Percentiles rank a stretch among this genome's conserved stretches.
Conservation (phyloP, 2,888 invertebrate species). For the Homarus gammarus region DNA sequence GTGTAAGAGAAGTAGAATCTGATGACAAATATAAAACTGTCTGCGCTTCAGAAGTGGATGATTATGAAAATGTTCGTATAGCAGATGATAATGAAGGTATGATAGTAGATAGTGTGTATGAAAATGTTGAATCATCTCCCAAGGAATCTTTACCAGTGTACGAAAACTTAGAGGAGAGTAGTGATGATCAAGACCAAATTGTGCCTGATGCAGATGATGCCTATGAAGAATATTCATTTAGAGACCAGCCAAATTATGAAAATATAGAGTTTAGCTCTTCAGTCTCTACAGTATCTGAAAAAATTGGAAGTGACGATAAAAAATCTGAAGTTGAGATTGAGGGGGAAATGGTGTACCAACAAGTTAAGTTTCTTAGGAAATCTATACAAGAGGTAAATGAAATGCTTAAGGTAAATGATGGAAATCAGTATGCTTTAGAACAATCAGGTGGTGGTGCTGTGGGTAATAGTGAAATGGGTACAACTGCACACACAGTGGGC, state of each 20-base stretch:
- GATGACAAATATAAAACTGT: conserved; percentile 18
- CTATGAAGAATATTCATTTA: conserved; percentile 72
- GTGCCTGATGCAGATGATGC: conserved; percentile 72
- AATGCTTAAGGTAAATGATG: conserved; percentile 55
- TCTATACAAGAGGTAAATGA: conserved; percentile 88
- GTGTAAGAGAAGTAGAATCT: conserved; percentile 13
- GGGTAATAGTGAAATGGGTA: conserved; percentile 43
- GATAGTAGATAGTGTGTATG: conserved; percentile 48
- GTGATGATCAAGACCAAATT: conserved; percentile 53
- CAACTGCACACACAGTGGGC: not conserved
- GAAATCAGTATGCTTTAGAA: conserved; percentile 38
- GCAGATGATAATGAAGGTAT: conserved; percentile 25
- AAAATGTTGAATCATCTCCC: conserved; percentile 64
- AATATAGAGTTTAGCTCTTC: conserved; percentile 71
- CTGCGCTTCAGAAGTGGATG: not conserved
- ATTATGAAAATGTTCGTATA: conserved; percentile 41
- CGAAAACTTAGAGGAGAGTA: conserved; percentile 63
- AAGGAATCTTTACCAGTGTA: conserved; percentile 55
- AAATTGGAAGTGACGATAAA: conserved; percentile 41
- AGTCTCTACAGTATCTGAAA: conserved; percentile 20
- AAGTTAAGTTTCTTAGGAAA: conserved; percentile 87
- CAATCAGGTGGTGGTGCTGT: conserved; percentile 67
- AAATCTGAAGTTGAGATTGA: conserved; percentile 73
- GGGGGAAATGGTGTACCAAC: conserved; percentile 83
- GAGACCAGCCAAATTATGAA: conserved; percentile 71